Conservation (phyloP, 2,113 vertebrate genomes). For the Sitta europaea region DNA sequence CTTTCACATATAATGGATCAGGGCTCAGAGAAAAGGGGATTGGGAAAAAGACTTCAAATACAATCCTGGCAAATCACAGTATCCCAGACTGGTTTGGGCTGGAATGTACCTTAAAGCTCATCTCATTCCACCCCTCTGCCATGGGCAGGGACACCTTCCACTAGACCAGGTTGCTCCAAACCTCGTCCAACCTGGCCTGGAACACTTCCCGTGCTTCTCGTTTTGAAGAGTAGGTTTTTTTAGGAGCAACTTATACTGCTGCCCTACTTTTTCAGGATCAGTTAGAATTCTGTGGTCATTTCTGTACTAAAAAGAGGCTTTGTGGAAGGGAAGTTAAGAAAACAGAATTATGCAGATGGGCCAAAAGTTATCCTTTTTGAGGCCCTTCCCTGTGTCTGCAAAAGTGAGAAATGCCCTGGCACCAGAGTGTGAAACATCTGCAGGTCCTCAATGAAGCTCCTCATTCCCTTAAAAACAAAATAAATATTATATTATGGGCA, state of each 20-base stretch:
- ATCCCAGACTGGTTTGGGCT: not conserved
- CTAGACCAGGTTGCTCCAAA: not conserved
- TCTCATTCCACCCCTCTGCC: not conserved
- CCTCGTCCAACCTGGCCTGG: not conserved
- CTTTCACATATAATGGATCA: not conserved
- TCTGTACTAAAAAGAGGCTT: not conserved
- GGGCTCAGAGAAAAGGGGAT: not conserved
- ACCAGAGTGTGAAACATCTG: not conserved
- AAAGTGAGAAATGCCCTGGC: conserved; percentile 13
- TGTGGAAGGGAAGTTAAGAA: not conserved
- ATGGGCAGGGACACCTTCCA: not conserved
- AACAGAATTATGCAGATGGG: not conserved
- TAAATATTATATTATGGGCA: not conserved
- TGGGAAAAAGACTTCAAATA: not conserved
- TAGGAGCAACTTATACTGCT: not conserved
- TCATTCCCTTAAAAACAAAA: not conserved
- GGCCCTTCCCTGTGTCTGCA: not conserved
- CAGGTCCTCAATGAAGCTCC: not conserved
- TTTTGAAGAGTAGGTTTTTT: not conserved
- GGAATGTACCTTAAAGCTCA: not conserved
- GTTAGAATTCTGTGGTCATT: not conserved
- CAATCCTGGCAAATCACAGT: not conserved
- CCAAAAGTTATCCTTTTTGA: not conserved
- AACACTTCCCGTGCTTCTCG: not conserved
- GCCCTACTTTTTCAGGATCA: not conserved